Evolutionary conservation across 2,888 invertebrate genomes (phyloP).

Genomic region (Lottia gigantea): DNA sequence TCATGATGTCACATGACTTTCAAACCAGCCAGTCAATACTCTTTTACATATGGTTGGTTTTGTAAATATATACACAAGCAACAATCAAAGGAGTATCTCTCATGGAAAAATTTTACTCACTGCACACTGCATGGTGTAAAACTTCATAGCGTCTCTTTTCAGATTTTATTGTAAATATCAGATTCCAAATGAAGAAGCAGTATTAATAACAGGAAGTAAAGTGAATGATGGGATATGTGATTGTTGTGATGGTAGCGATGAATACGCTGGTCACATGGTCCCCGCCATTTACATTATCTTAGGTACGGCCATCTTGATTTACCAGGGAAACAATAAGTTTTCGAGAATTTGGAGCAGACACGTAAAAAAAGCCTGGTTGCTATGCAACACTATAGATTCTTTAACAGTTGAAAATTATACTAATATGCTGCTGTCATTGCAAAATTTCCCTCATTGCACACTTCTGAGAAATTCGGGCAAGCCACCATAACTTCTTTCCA

Average conservation of each 20-base stretch:
- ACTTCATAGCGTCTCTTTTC: slow-evolving; percentile 52
- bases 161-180: slow-evolving; percentile 80
- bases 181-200: slow-evolving; percentile 71
- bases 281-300: slow-evolving; percentile 21
- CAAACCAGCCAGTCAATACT: too few species aligned
- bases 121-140: background rate
- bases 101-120: too few species aligned
- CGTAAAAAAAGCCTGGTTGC: slow-evolving; percentile 23
- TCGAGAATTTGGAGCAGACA: too few species aligned
- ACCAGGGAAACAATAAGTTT: too few species aligned
- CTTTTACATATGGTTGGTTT: too few species aligned
- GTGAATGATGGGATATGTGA: slow-evolving; percentile 73
- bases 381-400: background rate
- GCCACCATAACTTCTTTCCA: background rate
- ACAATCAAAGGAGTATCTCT: too few species aligned
- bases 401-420: background rate
- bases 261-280: slow-evolving; percentile 72
- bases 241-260: slow-evolving; percentile 93
- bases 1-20: too few species aligned
- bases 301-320: too few species aligned
- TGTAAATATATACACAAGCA: too few species aligned
- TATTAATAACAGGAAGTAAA: slow-evolving; percentile 76
- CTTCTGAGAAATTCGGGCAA: too few species aligned
- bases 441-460: too few species aligned
- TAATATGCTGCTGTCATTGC: background rate